Evolutionary conservation across 30 jellyfish, hydroid and myxozoan genomes (phyloP), one percentile per base, ranked within the genome.

Genomic region (Kudoa iwatai): DNA sequence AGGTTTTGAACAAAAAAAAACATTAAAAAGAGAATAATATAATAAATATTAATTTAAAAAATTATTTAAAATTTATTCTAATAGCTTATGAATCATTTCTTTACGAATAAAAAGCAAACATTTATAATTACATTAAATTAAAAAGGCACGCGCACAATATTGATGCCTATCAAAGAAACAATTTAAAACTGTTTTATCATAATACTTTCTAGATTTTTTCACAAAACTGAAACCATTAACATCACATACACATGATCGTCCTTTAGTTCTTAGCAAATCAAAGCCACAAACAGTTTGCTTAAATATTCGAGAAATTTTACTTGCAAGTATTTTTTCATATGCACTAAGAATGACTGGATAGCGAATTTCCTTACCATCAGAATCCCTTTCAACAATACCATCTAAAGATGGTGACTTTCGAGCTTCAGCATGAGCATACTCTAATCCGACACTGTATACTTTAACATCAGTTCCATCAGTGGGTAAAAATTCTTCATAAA

Each of bases 261-360:
- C 83, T 31, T 63, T 58, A 20, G 96, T 65, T 21, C 96, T 65
- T 12, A 77, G 67, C 1, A 77, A 59, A 22, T 77, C 96, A 36
- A 77, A 62, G 15, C 96, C 96, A 41, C 96, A 77, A 1, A 77
- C 96, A 25, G 88, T 77, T 77, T 77, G 96, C 88, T 77, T 58
- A 7, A 52, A 62, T 3, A 45, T 28, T 6, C 57, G 43, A 44
- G 84, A 62, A 17, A 74, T 87, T 50, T 66, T 59, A 36, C 61
- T 74, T 7, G 94, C 94, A 26, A 74, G 53, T 38, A 50, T 30
- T 41, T 74, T 74, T 49, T 74, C 94, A 23, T 55, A 59, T 13
- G 87, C 88, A 41, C 81, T 54, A 20, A 74, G 79, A 30, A 74
- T 74, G 10, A 74, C 88, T 4, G 94, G 94, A 44, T 61, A 74